Conservation (phyloP, 2,888 invertebrate species). For the Drosophila antonietae region DNA sequence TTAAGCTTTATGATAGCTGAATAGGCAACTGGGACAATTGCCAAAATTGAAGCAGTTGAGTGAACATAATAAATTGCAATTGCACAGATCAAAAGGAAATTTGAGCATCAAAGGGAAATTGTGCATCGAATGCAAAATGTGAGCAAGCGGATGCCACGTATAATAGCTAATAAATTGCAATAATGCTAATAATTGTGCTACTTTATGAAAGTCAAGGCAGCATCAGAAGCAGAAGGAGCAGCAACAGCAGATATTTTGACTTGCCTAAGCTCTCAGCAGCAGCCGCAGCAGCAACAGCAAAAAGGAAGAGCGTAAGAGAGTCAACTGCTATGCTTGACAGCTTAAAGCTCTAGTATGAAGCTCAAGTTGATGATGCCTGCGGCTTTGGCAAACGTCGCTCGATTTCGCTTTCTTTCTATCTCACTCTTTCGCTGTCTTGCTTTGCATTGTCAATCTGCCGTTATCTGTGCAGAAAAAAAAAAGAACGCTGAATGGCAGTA, state of each 20-base stretch:
- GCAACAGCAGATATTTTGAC: background rate
- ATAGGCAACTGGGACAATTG: slow-evolving; percentile 1
- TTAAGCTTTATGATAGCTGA: background rate
- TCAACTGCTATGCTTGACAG: slow-evolving; percentile 39
- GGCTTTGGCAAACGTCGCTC: slow-evolving; percentile 10
- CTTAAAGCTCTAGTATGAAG: slow-evolving; percentile 34
- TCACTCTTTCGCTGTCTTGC: slow-evolving; percentile 22
- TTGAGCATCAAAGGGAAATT: slow-evolving; percentile 1
- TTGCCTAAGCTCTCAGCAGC: background rate
- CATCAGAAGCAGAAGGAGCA: background rate
- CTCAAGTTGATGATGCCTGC: slow-evolving; percentile 37
- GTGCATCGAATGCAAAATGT: background rate
- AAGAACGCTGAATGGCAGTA: background rate
- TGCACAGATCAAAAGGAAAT: background rate
- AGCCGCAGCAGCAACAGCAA: background rate
- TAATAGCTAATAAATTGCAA: background rate
- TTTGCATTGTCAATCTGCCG: slow-evolving; percentile 57
- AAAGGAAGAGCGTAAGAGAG: slow-evolving; percentile 8
- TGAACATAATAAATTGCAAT: background rate
- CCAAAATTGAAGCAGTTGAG: background rate
- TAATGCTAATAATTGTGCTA: background rate
- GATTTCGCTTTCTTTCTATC: background rate
- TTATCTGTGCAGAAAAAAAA: slow-evolving; percentile 19
- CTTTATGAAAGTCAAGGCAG: background rate
- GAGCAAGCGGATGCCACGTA: background rate